Percentiles rank a stretch among this genome's conserved stretches.
phyloP scores from a whole-genome alignment of 2,113 vertebrate genomes.

The Gnathonemus echidnorhynchus region DNA sequence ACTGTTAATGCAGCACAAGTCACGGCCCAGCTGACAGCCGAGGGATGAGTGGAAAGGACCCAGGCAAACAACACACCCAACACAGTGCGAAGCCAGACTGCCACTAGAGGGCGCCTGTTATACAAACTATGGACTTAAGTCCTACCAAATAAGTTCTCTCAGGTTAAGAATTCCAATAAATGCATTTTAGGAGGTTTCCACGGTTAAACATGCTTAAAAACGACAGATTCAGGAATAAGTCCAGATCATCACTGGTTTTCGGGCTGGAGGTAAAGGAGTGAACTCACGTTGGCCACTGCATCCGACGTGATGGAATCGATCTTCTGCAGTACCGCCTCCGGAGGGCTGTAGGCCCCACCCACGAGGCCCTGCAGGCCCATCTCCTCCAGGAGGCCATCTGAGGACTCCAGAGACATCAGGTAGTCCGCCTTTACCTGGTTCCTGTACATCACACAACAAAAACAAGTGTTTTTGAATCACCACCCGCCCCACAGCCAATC shows the following conservation, averaged over 20 bases:
- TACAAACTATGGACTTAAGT: background rate
- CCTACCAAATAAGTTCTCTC: background rate
- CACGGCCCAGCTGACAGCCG: background rate
- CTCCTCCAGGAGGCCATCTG: conserved; percentile 72
- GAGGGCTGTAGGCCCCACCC: conserved; percentile 63
- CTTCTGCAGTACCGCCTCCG: conserved; percentile 63
- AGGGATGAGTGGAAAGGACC: background rate
- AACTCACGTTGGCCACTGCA: conserved; percentile 81
- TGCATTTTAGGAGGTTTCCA: background rate
- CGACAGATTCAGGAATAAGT: background rate
- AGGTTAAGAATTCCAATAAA: background rate
- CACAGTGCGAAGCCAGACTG: background rate
- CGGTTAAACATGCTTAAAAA: background rate
- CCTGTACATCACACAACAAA: conserved; percentile 48
- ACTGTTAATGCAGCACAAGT: background rate
- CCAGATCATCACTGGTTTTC: background rate
- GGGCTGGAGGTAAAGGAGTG: background rate
- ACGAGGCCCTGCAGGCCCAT: conserved; percentile 74
- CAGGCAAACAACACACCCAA: background rate
- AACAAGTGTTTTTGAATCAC: background rate
- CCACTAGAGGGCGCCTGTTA: background rate
- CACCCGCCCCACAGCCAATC: background rate
- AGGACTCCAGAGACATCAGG: conserved; percentile 81
- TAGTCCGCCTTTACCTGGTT: conserved; percentile 75
- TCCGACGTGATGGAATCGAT: conserved; percentile 74